A percentile compares a stretch with the other conserved stretches of the same genome.
Conservation (phyloP, 1,140 invertebrate species). For the Bombus sibiricus region DNA sequence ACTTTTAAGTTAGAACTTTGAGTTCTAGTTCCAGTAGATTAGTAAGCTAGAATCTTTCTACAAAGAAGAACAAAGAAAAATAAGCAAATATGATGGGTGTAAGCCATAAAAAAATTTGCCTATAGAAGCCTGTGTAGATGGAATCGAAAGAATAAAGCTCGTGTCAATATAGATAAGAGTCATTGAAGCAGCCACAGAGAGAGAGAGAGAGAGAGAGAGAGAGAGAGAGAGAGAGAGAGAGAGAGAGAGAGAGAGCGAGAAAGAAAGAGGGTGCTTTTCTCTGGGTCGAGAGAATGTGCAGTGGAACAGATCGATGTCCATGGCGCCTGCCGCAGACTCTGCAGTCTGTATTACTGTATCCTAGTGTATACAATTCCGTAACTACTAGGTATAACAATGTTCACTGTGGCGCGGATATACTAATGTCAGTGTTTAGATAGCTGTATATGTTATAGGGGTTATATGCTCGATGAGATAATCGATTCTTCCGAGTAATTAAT, state of each 20-base stretch:
- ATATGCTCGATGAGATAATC: neutral
- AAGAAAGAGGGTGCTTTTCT: neutral
- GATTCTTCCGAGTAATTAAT: conserved; percentile 14
- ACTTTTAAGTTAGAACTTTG: too few species aligned
- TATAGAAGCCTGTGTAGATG: neutral
- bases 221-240: neutral
- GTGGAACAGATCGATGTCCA: conserved; percentile 78
- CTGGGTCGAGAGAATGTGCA: conserved; percentile 49
- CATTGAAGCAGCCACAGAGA: neutral
- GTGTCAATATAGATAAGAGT: neutral
- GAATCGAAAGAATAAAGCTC: neutral
- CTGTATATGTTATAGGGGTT: neutral
- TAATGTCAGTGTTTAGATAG: neutral
- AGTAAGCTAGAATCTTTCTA: too few species aligned
- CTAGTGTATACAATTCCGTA: conserved; percentile 56
- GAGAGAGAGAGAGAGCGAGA: neutral
- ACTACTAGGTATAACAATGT: conserved; percentile 20
- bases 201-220: neutral
- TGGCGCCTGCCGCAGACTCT: conserved; percentile 79
- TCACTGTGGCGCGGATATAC: neutral
- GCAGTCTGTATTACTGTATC: conserved; percentile 71
- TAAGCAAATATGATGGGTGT: neutral
- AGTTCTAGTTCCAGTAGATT: too few species aligned
- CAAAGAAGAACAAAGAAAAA: neutral
- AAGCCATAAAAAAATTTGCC: neutral